These are phyloP conservation scores for Oreochromis spilurus DNA, from an alignment of 2,113 vertebrate genomes.

Conservation along the genomic window DNA sequence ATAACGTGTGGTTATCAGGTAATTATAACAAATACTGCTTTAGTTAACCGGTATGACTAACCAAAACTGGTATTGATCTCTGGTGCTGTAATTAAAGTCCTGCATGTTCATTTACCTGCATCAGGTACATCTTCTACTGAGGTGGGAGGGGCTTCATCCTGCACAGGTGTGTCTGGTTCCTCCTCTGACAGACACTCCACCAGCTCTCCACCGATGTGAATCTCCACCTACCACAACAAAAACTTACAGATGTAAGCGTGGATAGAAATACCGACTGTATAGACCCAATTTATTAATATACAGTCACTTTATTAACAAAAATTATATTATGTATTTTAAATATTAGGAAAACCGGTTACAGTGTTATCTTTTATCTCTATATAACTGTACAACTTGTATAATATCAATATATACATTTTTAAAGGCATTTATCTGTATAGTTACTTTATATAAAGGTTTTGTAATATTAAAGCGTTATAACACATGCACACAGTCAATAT, in stretches of 20 bases:
- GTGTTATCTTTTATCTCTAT: neutral
- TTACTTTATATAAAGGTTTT: neutral
- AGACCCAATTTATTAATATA: neutral
- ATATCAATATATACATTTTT: neutral
- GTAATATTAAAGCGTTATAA: neutral
- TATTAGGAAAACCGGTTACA: neutral
- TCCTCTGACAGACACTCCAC: constrained; percentile 70
- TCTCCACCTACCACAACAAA: constrained; percentile 63
- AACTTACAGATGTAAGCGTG: neutral
- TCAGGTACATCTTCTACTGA: constrained; percentile 38
- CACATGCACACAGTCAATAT: neutral
- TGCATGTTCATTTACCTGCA: constrained; percentile 41
- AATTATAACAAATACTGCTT: neutral
- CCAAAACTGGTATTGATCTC: neutral
- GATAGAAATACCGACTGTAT: neutral
- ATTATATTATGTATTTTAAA: neutral
- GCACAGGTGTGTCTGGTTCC: constrained; percentile 54
- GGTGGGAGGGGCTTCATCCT: constrained; percentile 9
- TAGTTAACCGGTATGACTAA: neutral
- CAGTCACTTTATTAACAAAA: neutral
- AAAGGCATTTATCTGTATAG: neutral
- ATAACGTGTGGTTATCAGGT: neutral
- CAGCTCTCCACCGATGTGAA: constrained; percentile 72
- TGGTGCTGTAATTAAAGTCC: neutral
- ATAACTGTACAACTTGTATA: neutral